Evolutionary conservation across 2,797 vertebrate genomes (phyloP).

Genomic region (Nyctalus aviator): DNA sequence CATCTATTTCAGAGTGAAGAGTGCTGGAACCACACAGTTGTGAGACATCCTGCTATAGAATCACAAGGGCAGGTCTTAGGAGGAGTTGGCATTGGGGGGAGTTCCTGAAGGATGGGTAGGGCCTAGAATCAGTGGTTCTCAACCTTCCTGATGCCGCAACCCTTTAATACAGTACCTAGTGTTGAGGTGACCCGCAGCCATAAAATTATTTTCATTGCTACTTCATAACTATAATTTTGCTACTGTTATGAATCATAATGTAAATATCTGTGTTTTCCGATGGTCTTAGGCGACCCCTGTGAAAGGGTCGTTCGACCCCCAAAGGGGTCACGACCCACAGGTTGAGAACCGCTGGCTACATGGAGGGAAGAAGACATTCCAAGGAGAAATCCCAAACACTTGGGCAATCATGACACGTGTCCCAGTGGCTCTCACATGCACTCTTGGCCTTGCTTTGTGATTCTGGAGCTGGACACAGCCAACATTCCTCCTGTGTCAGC

Average conservation of each 20-base stretch:
- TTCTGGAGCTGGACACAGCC: not conserved
- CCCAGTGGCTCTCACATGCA: not conserved
- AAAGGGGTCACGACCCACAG: too few relatives aligned
- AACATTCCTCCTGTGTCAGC: not conserved
- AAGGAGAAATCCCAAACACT: not conserved
- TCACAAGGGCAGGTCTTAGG: not conserved
- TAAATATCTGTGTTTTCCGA: too few relatives aligned
- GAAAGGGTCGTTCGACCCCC: too few relatives aligned
- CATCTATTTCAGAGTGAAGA: not conserved
- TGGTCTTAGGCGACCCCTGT: too few relatives aligned
- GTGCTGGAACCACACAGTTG: not conserved
- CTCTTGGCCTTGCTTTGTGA: not conserved
- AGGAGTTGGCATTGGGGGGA: not conserved
- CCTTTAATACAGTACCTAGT: too few relatives aligned
- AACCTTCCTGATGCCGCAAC: too few relatives aligned
- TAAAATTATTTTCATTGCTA: too few relatives aligned
- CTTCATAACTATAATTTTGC: too few relatives aligned
- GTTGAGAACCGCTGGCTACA: too few relatives aligned
- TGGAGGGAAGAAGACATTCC: not conserved
- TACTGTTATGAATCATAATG: too few relatives aligned
- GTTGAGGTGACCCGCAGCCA: too few relatives aligned
- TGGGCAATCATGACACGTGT: not conserved
- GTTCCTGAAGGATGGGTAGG: not conserved
- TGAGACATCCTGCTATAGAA: not conserved
- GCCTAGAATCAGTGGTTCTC: too few relatives aligned